Evolutionary conservation across 2,797 vertebrate genomes (phyloP).

Genomic region (Lophura swinhoii): DNA sequence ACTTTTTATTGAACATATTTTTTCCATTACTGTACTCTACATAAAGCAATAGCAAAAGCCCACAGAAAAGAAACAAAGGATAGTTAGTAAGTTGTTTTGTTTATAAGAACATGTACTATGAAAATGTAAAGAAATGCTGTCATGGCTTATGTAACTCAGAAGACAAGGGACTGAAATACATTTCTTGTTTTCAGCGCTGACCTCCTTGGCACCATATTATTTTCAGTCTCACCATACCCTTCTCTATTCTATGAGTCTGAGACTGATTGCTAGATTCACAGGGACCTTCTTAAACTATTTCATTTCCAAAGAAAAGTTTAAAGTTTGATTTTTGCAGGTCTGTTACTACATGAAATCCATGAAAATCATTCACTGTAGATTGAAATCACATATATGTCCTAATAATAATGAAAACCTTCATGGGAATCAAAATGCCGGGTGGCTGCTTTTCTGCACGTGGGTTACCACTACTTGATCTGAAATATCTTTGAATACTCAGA

Average conservation of each 20-base stretch:
- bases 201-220: background rate
- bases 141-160: background rate
- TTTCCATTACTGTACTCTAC: slow-evolving; percentile 51
- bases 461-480: background rate
- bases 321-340: background rate
- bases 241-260: background rate
- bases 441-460: background rate
- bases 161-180: background rate
- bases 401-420: background rate
- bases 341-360: background rate
- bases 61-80: slow-evolving; percentile 60
- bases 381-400: background rate
- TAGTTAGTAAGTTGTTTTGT: slow-evolving; percentile 61
- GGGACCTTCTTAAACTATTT: background rate
- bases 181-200: slow-evolving; percentile 6
- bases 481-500: background rate
- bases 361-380: background rate
- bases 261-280: background rate
- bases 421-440: background rate
- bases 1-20: slow-evolving; percentile 58
- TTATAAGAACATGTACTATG: slow-evolving; percentile 61
- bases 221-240: background rate
- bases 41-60: slow-evolving; percentile 54
- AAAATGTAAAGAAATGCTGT: slow-evolving; percentile 37
- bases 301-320: background rate